Conservation (phyloP, 64 coral and sea anemone genomes). For the Hydrozoanthus tunicans region DNA sequence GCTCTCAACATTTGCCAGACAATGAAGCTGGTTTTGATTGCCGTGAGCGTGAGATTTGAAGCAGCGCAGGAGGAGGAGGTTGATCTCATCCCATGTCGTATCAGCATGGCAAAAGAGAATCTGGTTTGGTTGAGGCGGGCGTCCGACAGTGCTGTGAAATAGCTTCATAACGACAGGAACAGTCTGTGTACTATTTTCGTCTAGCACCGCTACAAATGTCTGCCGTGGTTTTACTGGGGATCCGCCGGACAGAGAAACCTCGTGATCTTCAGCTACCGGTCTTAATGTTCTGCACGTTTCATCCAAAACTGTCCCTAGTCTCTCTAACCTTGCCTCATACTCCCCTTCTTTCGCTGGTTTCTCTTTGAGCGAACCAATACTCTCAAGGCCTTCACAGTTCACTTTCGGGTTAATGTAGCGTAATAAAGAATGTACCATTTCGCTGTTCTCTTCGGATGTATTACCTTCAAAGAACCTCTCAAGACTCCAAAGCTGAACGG, state of each 20-base stretch:
- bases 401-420: constrained; percentile 37
- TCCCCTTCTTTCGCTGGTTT: not conserved
- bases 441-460: constrained; percentile 9
- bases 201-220: constrained; percentile 45
- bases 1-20: constrained; percentile 62
- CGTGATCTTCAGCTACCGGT: not conserved
- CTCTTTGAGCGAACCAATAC: not conserved
- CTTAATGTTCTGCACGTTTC: not conserved
- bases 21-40: constrained; percentile 5
- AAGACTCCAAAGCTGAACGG: constrained; percentile 72
- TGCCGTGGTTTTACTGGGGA: constrained; percentile 28
- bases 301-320: not conserved
- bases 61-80: constrained; percentile 45
- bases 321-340: not conserved
- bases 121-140: constrained; percentile 39
- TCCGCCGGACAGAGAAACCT: not conserved
- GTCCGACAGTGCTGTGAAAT: constrained; percentile 2
- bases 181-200: constrained; percentile 56
- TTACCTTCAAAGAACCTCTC: constrained; percentile 40
- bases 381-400: not conserved
- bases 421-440: constrained; percentile 44
- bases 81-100: constrained; percentile 60
- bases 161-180: constrained; percentile 41
- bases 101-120: constrained; percentile 58
- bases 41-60: constrained; percentile 31